A percentile compares a stretch with the other conserved stretches of the same genome.
Conservation (phyloP, 1,140 invertebrate species). For the Aethina tumida region DNA sequence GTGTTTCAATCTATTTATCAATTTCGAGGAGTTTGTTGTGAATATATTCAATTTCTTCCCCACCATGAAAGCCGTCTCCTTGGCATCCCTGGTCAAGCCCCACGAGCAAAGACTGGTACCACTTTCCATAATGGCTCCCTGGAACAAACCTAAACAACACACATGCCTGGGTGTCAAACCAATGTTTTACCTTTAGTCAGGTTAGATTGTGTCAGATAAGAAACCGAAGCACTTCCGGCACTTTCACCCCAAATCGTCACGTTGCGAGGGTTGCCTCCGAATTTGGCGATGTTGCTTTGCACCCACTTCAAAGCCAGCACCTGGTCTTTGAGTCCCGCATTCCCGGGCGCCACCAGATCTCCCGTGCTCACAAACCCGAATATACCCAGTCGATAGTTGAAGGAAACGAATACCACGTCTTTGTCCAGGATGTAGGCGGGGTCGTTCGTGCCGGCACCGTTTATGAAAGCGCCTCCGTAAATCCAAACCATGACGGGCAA, state of each 20-base stretch:
- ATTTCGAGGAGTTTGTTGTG: conserved; percentile 2
- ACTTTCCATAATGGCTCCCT: conserved; percentile 2
- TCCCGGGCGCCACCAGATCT: conserved; percentile 50
- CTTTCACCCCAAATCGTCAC: conserved; percentile 61
- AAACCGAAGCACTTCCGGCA: conserved; percentile 52
- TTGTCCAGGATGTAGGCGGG: conserved; percentile 55
- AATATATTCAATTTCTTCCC: conserved; percentile 14
- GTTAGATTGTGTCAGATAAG: conserved; percentile 55
- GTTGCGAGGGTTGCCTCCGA: conserved; percentile 59
- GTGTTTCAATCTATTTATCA: conserved; percentile 4
- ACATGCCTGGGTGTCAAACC: not conserved
- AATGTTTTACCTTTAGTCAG: conserved; percentile 40
- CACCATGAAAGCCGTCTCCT: not conserved
- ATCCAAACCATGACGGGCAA: conserved; percentile 47
- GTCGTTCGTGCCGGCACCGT: conserved; percentile 50
- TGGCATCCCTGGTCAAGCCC: not conserved
- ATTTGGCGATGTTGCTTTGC: conserved; percentile 52
- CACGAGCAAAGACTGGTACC: not conserved
- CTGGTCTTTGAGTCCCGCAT: conserved; percentile 60
- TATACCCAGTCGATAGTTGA: conserved; percentile 60
- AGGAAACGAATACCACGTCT: conserved; percentile 54
- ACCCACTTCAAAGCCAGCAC: conserved; percentile 60
- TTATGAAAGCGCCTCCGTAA: conserved; percentile 61
- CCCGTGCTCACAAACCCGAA: conserved; percentile 41
- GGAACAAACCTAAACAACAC: conserved; percentile 2